Evolutionary conservation across 2,113 vertebrate species (phyloP).

Genomic region (Hemicordylus capensis): DNA sequence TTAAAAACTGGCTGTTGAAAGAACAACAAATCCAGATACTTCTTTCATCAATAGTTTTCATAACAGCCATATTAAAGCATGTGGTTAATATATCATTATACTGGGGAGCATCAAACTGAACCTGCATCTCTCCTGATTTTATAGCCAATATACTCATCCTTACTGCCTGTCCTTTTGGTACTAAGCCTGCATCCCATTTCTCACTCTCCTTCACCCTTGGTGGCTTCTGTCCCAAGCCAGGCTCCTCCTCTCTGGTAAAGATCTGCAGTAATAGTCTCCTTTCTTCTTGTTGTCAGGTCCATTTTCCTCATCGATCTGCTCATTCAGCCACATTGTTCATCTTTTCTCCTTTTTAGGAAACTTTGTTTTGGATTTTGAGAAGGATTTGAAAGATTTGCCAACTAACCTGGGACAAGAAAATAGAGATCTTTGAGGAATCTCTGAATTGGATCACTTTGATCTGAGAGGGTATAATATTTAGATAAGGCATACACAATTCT

Average conservation of each 20-base stretch:
- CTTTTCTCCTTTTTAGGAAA: neutral
- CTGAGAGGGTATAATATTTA: accelerated
- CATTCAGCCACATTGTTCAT: neutral
- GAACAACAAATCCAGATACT: neutral
- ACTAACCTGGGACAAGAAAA: neutral
- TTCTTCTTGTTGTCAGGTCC: neutral
- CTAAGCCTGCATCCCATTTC: neutral
- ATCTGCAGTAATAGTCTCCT: neutral
- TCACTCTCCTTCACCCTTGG: neutral
- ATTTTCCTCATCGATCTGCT: neutral
- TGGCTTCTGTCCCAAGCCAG: neutral
- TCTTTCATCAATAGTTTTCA: neutral
- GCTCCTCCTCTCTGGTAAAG: neutral
- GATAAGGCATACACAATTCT: neutral
- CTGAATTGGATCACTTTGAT: neutral
- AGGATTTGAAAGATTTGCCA: neutral
- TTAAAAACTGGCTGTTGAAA: neutral
- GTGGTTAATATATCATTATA: neutral
- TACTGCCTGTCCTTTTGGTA: neutral
- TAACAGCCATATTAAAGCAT: neutral
- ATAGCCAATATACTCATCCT: neutral
- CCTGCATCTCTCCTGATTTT: neutral
- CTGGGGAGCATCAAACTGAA: neutral
- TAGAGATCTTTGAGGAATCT: neutral
- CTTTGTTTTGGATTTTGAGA: neutral